phyloP scores from a whole-genome alignment of 2,113 vertebrate genomes.

The Lamprotornis superbus region DNA sequence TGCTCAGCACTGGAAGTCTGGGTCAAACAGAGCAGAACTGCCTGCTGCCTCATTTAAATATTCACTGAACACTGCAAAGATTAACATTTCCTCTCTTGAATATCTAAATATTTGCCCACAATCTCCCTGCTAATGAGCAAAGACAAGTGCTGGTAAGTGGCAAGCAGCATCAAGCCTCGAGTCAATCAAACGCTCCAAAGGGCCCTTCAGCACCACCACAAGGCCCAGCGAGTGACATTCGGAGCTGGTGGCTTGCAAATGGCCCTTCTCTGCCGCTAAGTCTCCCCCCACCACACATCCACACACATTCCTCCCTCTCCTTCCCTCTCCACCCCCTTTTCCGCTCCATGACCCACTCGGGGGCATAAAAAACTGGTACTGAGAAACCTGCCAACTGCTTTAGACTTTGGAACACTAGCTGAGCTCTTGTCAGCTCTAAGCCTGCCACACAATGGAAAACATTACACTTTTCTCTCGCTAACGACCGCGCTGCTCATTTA shows the following conservation, averaged over 20 bases:
- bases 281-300: slow-evolving; percentile 28
- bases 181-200: slow-evolving; percentile 88
- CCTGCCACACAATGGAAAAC: slow-evolving; percentile 42
- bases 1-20: background rate
- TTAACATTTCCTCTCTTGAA: slow-evolving; percentile 72
- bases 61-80: slow-evolving; percentile 62
- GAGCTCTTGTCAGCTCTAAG: slow-evolving; percentile 39
- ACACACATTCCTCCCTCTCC: slow-evolving; percentile 28
- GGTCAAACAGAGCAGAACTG: slow-evolving; percentile 38
- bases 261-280: slow-evolving; percentile 65
- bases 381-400: slow-evolving; percentile 73
- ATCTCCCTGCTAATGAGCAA: slow-evolving; percentile 85
- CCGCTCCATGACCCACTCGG: slow-evolving; percentile 58
- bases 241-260: slow-evolving; percentile 83
- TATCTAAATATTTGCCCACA: slow-evolving; percentile 72
- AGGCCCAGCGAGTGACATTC: slow-evolving; percentile 79
- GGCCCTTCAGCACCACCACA: slow-evolving; percentile 81
- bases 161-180: slow-evolving; percentile 88
- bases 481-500: slow-evolving; percentile 54
- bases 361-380: slow-evolving; percentile 75
- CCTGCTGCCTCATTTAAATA: slow-evolving; percentile 66
- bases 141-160: slow-evolving; percentile 95
- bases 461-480: background rate
- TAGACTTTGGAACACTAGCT: slow-evolving; percentile 54
- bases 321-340: slow-evolving; percentile 48